Base-by-base conservation (phyloP, 1,140 invertebrate genomes). In the Pteromalus puparum region DNA sequence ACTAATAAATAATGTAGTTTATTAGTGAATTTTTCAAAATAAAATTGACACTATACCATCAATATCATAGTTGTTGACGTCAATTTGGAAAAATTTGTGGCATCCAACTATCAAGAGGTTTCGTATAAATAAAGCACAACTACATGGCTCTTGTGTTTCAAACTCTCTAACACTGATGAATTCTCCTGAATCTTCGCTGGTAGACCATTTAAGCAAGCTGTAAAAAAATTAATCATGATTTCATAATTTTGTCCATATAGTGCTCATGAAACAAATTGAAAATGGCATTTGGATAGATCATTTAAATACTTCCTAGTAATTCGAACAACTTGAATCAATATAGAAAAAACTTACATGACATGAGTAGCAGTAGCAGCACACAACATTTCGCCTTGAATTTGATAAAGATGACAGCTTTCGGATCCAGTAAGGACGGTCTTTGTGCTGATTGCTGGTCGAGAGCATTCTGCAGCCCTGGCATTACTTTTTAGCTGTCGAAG, bases 61-160 rank as follows among this genome's bases (percentile, higher is more conserved):
- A 13, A 96, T 94, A 53, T 91, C 89, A 85, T 95, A 97, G 83
- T 94, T 95, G 18, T 94, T 92, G 67, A 97, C 89, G 92, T 97
- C 96, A 65, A 97, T 95, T 91, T 97, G 96, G 90, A 96, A 97
- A 87, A 97, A 97, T 89, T 96, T 96, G 85, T 97, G 95, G 77
- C 96, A 96, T 67, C 96, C 96, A 80, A 97, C 95, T 34, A 98
- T 95, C 0, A 97, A 93, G 85, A 95, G 94, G 87, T 96, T 94
- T 70, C 94, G 92, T 0, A 95, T 95, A 85, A 97, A 96, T 87
- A 96, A 94, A 21, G 97, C 94, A 88, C 97, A 97, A 85, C 95
- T 96, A 61, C 96, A 96, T 0, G 97, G 95, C 86, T 96, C 95
- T 61, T 94, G 94, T 0, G 95, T 96, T 86, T 95, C 95, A n/a